phyloP scores from a whole-genome alignment of 2,113 vertebrate species.

The Menidia beryllina region DNA sequence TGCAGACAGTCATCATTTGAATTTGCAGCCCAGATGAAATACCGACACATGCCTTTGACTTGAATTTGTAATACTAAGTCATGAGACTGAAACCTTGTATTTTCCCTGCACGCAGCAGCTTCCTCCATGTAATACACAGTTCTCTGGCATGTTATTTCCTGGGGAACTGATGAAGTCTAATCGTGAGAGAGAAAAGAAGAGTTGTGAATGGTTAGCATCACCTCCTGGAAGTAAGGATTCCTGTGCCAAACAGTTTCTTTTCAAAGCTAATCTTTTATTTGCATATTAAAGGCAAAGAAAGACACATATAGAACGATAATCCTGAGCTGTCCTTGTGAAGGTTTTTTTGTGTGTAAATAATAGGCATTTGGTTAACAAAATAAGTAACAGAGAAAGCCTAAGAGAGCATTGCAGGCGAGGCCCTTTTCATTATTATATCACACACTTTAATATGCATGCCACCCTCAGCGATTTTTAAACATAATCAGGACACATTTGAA shows the following conservation, averaged over 20 bases:
- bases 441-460: constrained; percentile 49
- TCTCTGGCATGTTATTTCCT: neutral
- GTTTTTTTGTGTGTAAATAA: constrained; percentile 65
- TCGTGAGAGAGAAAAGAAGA: constrained; percentile 25
- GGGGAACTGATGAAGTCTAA: constrained; percentile 34
- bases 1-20: constrained; percentile 26
- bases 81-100: constrained; percentile 22
- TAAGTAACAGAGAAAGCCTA: constrained; percentile 57
- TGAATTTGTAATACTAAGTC: constrained; percentile 39
- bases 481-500: constrained; percentile 72
- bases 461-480: too few relatives aligned
- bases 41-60: constrained; percentile 35
- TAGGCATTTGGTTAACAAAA: constrained; percentile 59
- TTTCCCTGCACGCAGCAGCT: constrained; percentile 9
- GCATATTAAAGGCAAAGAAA: constrained; percentile 79
- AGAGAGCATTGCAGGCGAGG: constrained; percentile 44
- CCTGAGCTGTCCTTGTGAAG: constrained; percentile 72
- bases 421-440: constrained; percentile 51
- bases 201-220: constrained; percentile 56
- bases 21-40: constrained; percentile 34
- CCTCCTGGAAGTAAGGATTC: constrained; percentile 59
- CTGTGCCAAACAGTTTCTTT: constrained; percentile 66
- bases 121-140: neutral
- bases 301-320: constrained; percentile 69
- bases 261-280: constrained; percentile 79